phyloP scores from a whole-genome alignment of 2,888 invertebrate genomes.

The Hymenopus coronatus region DNA sequence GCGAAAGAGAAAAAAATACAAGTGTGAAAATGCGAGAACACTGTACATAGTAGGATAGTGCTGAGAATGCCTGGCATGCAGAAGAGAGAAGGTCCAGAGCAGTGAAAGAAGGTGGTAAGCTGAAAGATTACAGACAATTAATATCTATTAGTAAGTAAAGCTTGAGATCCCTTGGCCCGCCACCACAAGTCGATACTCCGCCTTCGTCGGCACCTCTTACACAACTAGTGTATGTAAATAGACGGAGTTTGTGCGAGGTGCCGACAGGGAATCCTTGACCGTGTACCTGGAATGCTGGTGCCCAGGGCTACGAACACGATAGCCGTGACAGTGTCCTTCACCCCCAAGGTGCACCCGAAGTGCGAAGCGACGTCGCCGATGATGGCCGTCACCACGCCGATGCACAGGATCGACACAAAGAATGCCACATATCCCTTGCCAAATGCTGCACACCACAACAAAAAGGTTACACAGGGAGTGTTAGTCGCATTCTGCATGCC shows the following conservation, averaged over 20 bases:
- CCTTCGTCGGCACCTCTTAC: not conserved
- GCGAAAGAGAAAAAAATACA: not conserved
- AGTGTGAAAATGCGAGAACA: not conserved
- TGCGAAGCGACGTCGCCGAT: slow-evolving; percentile 97
- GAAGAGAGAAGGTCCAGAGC: not conserved
- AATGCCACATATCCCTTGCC: slow-evolving; percentile 95
- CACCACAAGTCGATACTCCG: not conserved
- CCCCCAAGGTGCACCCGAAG: slow-evolving; percentile 95
- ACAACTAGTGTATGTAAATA: too few species aligned
- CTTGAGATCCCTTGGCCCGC: not conserved
- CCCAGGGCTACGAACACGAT: slow-evolving; percentile 97
- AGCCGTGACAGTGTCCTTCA: slow-evolving; percentile 96
- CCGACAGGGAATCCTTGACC: not conserved
- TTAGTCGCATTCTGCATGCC: not conserved
- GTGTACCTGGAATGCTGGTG: slow-evolving; percentile 92
- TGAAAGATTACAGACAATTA: not conserved
- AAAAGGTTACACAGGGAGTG: not conserved
- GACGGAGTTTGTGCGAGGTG: too few species aligned
- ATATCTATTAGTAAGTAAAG: not conserved
- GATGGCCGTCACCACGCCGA: slow-evolving; percentile 92
- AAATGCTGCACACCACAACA: slow-evolving; percentile 61
- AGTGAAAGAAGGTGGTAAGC: not conserved
- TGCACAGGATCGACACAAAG: slow-evolving; percentile 84
- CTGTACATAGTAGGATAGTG: not conserved
- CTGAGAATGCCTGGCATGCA: not conserved